Evolutionary conservation across 2,797 vertebrate genomes (phyloP).

Genomic region (Siniperca scherzeri): DNA sequence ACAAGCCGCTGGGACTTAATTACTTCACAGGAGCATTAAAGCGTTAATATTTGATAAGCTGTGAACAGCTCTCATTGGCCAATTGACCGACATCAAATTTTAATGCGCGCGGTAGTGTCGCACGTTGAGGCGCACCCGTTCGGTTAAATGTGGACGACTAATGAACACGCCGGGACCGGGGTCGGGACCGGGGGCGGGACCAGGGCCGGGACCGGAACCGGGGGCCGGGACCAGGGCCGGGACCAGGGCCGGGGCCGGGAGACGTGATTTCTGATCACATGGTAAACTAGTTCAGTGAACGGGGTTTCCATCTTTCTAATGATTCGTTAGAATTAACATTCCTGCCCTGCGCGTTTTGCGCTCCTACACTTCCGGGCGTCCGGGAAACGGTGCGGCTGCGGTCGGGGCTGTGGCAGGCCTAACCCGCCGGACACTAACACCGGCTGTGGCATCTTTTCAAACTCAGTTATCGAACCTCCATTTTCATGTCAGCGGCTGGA

Average conservation of each 20-base stretch:
- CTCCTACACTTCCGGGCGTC: too few species aligned
- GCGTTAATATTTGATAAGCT: conserved; percentile 86
- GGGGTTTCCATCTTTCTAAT: too few species aligned
- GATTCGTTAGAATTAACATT: not conserved
- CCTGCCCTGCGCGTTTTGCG: not conserved
- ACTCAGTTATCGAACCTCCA: conserved; percentile 60
- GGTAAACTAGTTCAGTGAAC: not conserved
- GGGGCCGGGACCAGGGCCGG: too few species aligned
- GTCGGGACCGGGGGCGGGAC: too few species aligned
- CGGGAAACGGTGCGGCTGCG: too few species aligned
- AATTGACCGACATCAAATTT: conserved; percentile 78
- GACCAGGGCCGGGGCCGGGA: too few species aligned
- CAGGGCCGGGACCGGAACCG: too few species aligned
- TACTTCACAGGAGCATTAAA: conserved; percentile 79
- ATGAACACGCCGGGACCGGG: conserved; percentile 3
- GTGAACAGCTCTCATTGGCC: conserved; percentile 70
- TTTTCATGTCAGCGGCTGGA: conserved; percentile 45
- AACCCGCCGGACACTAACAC: not conserved
- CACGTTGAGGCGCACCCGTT: not conserved
- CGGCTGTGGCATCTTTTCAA: conserved; percentile 54
- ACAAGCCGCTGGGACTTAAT: conserved; percentile 82
- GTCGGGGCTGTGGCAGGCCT: not conserved
- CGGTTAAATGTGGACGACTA: conserved; percentile 55
- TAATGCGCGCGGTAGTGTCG: conserved; percentile 72
- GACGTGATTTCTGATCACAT: not conserved